Conservation (phyloP, 2,888 invertebrate genomes). For the Archaeoteleia sp. region DNA sequence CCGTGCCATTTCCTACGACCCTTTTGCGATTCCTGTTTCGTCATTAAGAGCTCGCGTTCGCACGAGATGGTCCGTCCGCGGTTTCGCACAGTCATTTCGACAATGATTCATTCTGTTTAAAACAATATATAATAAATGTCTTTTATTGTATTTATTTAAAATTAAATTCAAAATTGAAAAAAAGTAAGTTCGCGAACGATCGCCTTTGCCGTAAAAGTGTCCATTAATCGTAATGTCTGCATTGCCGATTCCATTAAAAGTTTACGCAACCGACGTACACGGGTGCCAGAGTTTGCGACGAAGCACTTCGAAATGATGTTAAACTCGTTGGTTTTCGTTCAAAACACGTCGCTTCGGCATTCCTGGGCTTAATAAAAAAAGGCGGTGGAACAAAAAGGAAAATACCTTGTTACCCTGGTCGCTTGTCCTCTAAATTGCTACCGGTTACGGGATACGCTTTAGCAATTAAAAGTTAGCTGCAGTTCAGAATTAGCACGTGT, state of each 20-base stretch:
- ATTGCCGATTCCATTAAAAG: constrained; percentile 42
- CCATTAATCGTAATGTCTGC: constrained; percentile 2
- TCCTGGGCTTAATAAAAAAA: constrained; percentile 13
- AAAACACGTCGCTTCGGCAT: constrained; percentile 26
- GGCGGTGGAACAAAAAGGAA: too few species aligned
- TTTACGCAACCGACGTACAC: constrained; percentile 22
- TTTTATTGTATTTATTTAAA: too few species aligned
- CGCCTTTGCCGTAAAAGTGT: background rate
- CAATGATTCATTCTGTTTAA: too few species aligned
- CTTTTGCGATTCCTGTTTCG: constrained; percentile 28
- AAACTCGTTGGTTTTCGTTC: constrained; percentile 33
- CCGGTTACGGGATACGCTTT: constrained; percentile 34
- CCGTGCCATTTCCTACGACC: constrained; percentile 34
- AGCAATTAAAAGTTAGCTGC: constrained; percentile 50
- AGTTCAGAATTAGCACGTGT: constrained; percentile 48
- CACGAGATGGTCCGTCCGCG: constrained; percentile 19
- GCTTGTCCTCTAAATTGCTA: constrained; percentile 41
- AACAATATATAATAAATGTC: too few species aligned
- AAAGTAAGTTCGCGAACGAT: too few species aligned
- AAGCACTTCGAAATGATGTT: constrained; percentile 29
- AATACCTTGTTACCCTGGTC: constrained; percentile 8
- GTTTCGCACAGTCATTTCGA: constrained; percentile 24
- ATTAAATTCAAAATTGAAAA: too few species aligned
- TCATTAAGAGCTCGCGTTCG: constrained; percentile 27
- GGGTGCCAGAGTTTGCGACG: constrained; percentile 12